phyloP scores from a whole-genome alignment of 2,113 vertebrate genomes.

The Lagenorhynchus albirostris region DNA sequence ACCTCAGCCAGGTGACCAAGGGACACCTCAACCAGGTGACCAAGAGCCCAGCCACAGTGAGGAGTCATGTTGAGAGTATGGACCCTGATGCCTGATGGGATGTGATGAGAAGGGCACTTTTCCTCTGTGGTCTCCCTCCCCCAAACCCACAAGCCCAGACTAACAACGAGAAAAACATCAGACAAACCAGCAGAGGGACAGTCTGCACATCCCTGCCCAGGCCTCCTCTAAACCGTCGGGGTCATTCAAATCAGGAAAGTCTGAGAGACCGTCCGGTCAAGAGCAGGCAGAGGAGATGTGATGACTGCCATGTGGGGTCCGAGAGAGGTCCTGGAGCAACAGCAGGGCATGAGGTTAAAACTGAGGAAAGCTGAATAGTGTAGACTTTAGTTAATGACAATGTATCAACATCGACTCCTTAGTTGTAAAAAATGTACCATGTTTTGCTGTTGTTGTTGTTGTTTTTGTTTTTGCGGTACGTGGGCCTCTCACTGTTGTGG shows the following conservation, averaged over 20 bases:
- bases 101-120: fast-evolving
- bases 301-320: not conserved
- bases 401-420: not conserved
- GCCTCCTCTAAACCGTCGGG: fast-evolving
- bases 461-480: too few species aligned
- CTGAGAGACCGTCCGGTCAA: not conserved
- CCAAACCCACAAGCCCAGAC: too few species aligned
- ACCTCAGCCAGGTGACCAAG: too few species aligned
- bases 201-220: too few species aligned
- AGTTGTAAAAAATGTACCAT: not conserved
- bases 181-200: fast-evolving
- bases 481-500: too few species aligned
- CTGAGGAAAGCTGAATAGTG: too few species aligned
- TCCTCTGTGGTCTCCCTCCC: not conserved
- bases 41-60: fast-evolving
- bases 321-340: not conserved
- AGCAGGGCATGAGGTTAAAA: not conserved
- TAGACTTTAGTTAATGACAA: not conserved
- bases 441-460: too few species aligned
- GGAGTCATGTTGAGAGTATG: fast-evolving
- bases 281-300: not conserved
- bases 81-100: fast-evolving
- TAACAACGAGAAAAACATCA: not conserved
- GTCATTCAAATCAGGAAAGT: too few species aligned
- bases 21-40: too few species aligned